Conservation (phyloP, 2,888 invertebrate species). For the Pammene fasciana region DNA sequence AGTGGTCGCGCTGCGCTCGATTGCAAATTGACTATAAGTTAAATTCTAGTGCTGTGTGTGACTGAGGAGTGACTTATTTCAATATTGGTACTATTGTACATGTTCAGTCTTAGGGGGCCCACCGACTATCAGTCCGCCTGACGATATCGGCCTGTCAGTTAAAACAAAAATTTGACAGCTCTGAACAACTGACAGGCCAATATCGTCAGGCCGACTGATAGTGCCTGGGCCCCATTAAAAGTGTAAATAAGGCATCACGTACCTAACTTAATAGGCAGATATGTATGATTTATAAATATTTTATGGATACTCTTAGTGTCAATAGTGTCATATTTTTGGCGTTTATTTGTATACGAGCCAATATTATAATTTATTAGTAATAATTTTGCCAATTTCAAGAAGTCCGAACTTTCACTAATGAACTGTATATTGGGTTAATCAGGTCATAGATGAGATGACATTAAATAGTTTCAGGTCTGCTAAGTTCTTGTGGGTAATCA, state of each 20-base stretch:
- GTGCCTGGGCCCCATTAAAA: too few species aligned
- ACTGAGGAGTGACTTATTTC: constrained; percentile 7
- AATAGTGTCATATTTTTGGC: background rate
- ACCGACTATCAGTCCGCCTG: too few species aligned
- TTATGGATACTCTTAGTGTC: background rate
- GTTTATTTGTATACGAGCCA: background rate
- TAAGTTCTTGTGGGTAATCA: constrained; percentile 18
- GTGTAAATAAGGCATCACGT: too few species aligned
- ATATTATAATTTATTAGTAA: background rate
- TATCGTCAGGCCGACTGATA: too few species aligned
- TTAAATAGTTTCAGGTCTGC: constrained; percentile 30
- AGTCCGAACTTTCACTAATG: background rate
- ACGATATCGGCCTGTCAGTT: too few species aligned
- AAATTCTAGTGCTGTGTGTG: background rate
- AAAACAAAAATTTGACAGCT: too few species aligned
- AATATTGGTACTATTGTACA: too few species aligned
- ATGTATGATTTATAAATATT: too few species aligned
- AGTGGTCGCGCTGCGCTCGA: constrained; percentile 25
- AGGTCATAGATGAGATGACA: constrained; percentile 9
- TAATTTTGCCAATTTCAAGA: constrained; percentile 4
- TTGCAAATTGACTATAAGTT: constrained; percentile 36
- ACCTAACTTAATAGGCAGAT: too few species aligned
- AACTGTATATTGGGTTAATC: constrained; percentile 17
- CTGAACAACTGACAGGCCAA: too few species aligned
- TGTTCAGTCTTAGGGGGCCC: too few species aligned